Conservation (phyloP, 2,888 invertebrate genomes). For the Melanchra persicariae region DNA sequence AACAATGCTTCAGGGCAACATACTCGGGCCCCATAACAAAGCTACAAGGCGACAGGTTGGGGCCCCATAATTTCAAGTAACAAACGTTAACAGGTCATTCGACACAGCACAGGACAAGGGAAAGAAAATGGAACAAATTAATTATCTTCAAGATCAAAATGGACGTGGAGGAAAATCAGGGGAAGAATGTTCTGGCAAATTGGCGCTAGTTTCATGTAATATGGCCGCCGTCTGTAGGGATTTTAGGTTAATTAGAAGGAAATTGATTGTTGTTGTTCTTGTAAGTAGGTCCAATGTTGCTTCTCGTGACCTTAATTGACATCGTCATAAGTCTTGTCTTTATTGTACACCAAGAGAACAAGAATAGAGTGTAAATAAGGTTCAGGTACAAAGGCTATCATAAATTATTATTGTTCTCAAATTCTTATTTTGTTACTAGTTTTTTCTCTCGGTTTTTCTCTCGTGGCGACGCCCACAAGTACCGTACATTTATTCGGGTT, state of each 20-base stretch:
- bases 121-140: constrained; percentile 37
- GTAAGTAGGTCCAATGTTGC: not conserved
- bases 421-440: not conserved
- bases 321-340: not conserved
- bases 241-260: constrained; percentile 25
- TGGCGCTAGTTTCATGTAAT: constrained; percentile 21
- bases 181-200: constrained; percentile 25
- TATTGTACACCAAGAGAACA: too few species aligned
- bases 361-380: too few species aligned
- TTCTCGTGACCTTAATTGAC: not conserved
- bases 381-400: too few species aligned
- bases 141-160: constrained; percentile 37
- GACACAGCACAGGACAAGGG: constrained; percentile 17
- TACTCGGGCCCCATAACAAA: constrained; percentile 22
- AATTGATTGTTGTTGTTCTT: constrained; percentile 31
- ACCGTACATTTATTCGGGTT: too few species aligned
- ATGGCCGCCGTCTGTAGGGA: constrained; percentile 34
- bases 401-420: too few species aligned
- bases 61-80: constrained; percentile 43
- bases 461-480: too few species aligned
- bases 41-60: constrained; percentile 37
- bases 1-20: constrained; percentile 32
- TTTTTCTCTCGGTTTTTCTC: too few species aligned
- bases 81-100: constrained; percentile 34
- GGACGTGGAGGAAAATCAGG: constrained; percentile 25